Base-by-base conservation (phyloP, 2,888 invertebrate species). In the Amblyjoppa proteus region DNA sequence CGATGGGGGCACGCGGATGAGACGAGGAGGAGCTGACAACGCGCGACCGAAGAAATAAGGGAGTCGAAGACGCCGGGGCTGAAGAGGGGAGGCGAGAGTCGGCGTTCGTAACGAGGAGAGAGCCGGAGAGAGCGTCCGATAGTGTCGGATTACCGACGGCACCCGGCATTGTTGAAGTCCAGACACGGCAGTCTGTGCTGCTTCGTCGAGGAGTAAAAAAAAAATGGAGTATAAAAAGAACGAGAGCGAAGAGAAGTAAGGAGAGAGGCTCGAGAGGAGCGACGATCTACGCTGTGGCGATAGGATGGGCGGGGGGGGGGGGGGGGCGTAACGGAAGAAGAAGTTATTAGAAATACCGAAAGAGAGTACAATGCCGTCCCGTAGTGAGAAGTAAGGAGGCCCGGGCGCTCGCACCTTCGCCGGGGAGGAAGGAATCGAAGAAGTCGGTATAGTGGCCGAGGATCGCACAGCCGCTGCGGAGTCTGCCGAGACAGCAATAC, bases 271-370 rank as follows among this genome's bases (percentile, higher is more conserved):
- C 56, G 64, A 83, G 78, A 84, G 83, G 87, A 84, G 86, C 81
- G 82, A 89, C 88, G 88, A 81, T 69, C 68, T 31, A 34, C 41
- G 71, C 53, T 74, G 79, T 77, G 84, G 82, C 49, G 80, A 16
- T 45, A 2, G 81, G 81, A 76, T 76, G 45, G 45, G 45, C 13
- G 45, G 45, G 45, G 45, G 45, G 16, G 45, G 45, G 45, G 45
- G 45, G 16, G 45, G 16, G 45, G 45, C 77, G 80, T 78, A 78
- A 78, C 79, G 85, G 86, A 89, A 86, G 87, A 88, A 90, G 90
- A 92, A 92, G 91, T 92, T 92, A 92, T 92, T 92, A 92, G 92
- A 92, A 92, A 90, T 87, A 89, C 89, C 88, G 73, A 88, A 90
- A 88, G 90, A 88, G 88, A 89, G 86, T 85, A 87, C 88, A 88